Evolutionary conservation across 2,888 invertebrate species (phyloP).

Genomic region (Cataglyphis cursor): DNA sequence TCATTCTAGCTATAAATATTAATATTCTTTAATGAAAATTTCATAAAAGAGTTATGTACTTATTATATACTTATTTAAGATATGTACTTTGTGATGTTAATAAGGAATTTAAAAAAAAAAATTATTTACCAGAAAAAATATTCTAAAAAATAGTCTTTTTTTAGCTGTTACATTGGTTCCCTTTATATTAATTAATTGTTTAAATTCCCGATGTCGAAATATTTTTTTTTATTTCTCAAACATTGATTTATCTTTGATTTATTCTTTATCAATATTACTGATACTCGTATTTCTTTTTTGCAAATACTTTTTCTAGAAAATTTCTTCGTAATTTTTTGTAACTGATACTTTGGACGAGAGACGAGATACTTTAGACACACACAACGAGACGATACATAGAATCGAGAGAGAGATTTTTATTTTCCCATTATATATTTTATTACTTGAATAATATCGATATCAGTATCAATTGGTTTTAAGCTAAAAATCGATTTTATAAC

Average conservation of each 20-base stretch:
- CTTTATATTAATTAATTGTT: background rate
- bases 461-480: slow-evolving; percentile 18
- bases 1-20: no score
- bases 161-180: no score
- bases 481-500: slow-evolving; percentile 15
- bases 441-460: slow-evolving; percentile 16
- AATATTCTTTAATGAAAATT: no score
- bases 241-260: background rate
- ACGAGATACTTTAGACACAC: background rate
- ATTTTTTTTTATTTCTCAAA: background rate
- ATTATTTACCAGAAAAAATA: no score
- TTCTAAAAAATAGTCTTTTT: no score
- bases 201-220: background rate
- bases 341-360: background rate
- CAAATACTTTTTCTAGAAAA: background rate
- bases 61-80: no score
- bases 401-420: background rate
- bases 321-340: background rate
- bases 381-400: background rate
- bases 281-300: background rate
- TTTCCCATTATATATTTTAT: background rate
- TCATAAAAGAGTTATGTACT: no score
- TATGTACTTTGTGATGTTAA: no score
- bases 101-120: no score
- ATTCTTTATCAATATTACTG: background rate